Evolutionary conservation across 2,113 vertebrate genomes (phyloP), one percentile per base, ranked within the genome.

Genomic region (Myotis lucifugus): DNA sequence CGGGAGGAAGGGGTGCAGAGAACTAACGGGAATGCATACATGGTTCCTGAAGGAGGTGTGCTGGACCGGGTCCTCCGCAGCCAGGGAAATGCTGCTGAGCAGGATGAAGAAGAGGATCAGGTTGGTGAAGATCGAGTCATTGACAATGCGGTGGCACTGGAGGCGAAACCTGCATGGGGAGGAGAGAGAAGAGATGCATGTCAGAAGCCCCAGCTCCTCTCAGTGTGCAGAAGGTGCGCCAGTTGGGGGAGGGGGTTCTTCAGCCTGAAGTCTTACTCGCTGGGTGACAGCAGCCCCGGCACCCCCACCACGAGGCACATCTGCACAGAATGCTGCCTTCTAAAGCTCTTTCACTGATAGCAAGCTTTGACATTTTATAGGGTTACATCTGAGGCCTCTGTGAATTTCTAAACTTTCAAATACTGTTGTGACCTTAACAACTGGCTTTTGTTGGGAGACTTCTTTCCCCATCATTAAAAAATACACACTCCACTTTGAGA

Each of bases 31-130:
- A 11, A 11, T 69, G 95, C 98, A 56, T 99, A 99, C 99, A 98
- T 99, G 98, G 96, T 99, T 99, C 98, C 99, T 99, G 97, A 99
- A 99, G 95, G 99, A 99, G 96, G 99, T 98, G 88, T 99, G 99
- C 91, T 99, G 98, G 70, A 99, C 99, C 0, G 99, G 99, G 96
- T 99, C 99, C 97, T 99, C 99, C 2, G 99, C 99, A 54, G 99
- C 99, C 98, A 99, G 98, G 85, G 99, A 99, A 96, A 99, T 99
- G 98, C 99, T 99, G 98, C 99, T 99, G 97, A 99, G 99, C 98
- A 99, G 98, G 97, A 99, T 99, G 99, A 99, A 99, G 98, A 99
- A 99, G 50, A 99, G 99, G 98, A 99, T 99, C 98, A 99, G 99
- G 99, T 99, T 99, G 98, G 99, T 99, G 99, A 99, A 99, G 98